Percentiles rank a stretch among this genome's conserved stretches.
Evolutionary conservation across 2,888 invertebrate genomes (phyloP).

Genomic region (Smittia sp.): DNA sequence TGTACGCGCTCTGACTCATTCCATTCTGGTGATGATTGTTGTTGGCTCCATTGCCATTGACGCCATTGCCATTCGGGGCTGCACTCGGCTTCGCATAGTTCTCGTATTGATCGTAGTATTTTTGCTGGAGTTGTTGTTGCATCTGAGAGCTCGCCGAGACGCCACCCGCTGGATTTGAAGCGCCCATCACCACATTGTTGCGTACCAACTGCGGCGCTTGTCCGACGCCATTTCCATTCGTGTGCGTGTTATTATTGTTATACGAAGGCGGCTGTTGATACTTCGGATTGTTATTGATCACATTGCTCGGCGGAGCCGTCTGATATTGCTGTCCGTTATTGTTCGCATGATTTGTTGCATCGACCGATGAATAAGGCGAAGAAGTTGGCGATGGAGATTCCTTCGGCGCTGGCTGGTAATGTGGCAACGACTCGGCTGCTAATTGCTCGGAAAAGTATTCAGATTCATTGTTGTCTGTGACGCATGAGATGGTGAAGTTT

Average conservation of each 20-base stretch:
- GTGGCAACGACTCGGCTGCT: constrained; percentile 53
- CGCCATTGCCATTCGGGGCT: constrained; percentile 30
- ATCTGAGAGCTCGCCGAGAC: constrained; percentile 28
- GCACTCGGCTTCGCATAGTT: constrained; percentile 46
- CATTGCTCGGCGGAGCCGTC: constrained; percentile 42
- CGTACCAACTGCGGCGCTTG: constrained; percentile 6
- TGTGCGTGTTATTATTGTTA: constrained; percentile 31
- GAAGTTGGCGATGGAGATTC: constrained; percentile 44
- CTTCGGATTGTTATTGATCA: constrained; percentile 38
- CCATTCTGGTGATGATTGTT: constrained; percentile 42
- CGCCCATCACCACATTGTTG: constrained; percentile 42
- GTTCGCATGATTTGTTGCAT: constrained; percentile 46
- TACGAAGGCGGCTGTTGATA: constrained; percentile 42
- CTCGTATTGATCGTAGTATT: constrained; percentile 49
- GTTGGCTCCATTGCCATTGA: constrained; percentile 43
- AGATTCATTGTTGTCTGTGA: constrained; percentile 49
- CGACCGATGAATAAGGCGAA: constrained; percentile 45
- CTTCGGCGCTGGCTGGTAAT: constrained; percentile 52
- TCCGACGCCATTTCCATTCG: constrained; percentile 37
- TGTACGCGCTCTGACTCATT: constrained; percentile 34
- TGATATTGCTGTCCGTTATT: constrained; percentile 42
- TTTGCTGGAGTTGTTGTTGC: constrained; percentile 38
- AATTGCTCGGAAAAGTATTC: constrained; percentile 55
- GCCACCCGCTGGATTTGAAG: constrained; percentile 43
- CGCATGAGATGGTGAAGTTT: background rate